Conservation (phyloP, 2,888 invertebrate genomes). For the Agonum fuliginosum region DNA sequence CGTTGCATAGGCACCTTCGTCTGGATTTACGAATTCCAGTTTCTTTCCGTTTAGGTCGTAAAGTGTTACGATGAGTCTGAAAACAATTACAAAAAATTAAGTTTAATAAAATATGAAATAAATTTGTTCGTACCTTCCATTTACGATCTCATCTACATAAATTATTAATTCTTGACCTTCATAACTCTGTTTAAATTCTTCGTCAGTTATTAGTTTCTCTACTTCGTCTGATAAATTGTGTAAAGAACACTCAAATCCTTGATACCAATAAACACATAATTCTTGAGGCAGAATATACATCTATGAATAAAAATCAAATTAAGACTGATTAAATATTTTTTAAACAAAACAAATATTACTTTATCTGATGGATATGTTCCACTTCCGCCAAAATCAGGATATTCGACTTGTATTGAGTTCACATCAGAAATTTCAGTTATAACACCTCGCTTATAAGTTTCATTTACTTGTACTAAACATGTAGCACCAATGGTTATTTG, state of each 20-base stretch:
- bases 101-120: slow-evolving; percentile 26
- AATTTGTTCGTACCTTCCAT: slow-evolving; percentile 70
- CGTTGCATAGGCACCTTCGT: slow-evolving; percentile 75
- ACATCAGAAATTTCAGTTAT: slow-evolving; percentile 70
- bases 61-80: slow-evolving; percentile 80
- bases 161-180: slow-evolving; percentile 73
- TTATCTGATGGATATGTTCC: slow-evolving; percentile 71
- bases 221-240: slow-evolving; percentile 73
- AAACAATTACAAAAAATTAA: slow-evolving; percentile 64
- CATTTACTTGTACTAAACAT: slow-evolving; percentile 72
- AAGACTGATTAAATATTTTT: not conserved
- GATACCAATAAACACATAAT: slow-evolving; percentile 74
- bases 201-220: slow-evolving; percentile 71
- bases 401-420: slow-evolving; percentile 68
- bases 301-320: slow-evolving; percentile 66
- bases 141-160: slow-evolving; percentile 72
- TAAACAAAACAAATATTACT: slow-evolving; percentile 65
- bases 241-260: slow-evolving; percentile 73
- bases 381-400: slow-evolving; percentile 73
- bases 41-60: slow-evolving; percentile 76
- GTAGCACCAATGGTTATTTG: slow-evolving; percentile 71
- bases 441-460: slow-evolving; percentile 72
- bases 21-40: slow-evolving; percentile 74
- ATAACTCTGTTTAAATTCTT: slow-evolving; percentile 75
- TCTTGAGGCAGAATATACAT: slow-evolving; percentile 75